Percentiles rank a stretch among this genome's conserved stretches.
Conservation (phyloP, 1,140 invertebrate species). For the Diachasma alloeum region DNA sequence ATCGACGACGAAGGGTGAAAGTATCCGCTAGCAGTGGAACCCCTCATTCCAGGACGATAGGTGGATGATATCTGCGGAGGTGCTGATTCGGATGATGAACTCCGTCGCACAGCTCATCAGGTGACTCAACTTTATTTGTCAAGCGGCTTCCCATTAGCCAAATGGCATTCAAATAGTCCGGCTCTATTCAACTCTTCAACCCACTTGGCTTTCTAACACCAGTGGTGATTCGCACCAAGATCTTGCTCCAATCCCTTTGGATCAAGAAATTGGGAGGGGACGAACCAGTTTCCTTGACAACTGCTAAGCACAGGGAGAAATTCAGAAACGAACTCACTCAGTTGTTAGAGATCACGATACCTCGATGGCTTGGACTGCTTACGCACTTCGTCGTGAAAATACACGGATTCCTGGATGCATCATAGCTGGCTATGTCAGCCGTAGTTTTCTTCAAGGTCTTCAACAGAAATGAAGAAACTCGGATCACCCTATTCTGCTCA, state of each 20-base stretch:
- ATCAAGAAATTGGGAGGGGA: constrained; percentile 31
- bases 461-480: no score
- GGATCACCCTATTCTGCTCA: constrained; percentile 7
- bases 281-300: constrained; percentile 17
- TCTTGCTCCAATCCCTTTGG: no score
- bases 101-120: background rate
- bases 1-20: no score
- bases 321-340: no score
- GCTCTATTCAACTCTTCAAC: constrained; percentile 23
- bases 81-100: constrained; percentile 36
- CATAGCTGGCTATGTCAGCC: constrained; percentile 31
- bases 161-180: no score
- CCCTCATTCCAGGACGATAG: constrained; percentile 25
- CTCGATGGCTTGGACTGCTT: no score
- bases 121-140: constrained; percentile 1
- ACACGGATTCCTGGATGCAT: constrained; percentile 42
- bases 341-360: no score
- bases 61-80: no score
- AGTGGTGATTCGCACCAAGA: constrained; percentile 27
- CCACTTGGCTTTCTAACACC: constrained; percentile 29
- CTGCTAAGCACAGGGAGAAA: background rate
- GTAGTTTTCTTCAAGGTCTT: constrained; percentile 38
- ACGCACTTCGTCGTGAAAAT: constrained; percentile 30
- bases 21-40: constrained; percentile 30
- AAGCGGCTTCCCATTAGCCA: constrained; percentile 7